Evolutionary conservation across 2,113 vertebrate species (phyloP), one percentile per base, ranked within the genome.

Genomic region (Limanda limanda): DNA sequence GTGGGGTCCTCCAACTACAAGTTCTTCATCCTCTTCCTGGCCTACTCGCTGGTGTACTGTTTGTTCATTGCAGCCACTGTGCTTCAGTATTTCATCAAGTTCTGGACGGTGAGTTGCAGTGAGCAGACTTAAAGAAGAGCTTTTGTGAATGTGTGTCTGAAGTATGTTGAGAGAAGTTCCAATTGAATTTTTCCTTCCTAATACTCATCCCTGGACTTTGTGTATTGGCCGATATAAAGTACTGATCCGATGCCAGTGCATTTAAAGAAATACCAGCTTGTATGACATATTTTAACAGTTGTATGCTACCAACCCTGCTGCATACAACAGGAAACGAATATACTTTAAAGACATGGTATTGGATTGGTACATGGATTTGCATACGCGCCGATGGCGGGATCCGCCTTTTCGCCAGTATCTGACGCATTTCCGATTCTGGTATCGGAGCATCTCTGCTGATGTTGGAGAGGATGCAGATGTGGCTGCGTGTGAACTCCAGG

Each of bases 11-110:
- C 93, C 82, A 95, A 95, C 86, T 94, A 95, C 87, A 95, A 95
- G 86, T 95, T 93, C 40, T 94, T 95, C 94, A 95, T 99, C 92
- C 96, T 98, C 68, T 99, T 99, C 93, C 94, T 99, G 93, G 94
- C 96, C 71, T 98, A 98, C 93, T 97, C 97, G 78, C 94, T 98
- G 90, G 90, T 98, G 84, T 99, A 98, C 92, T 99, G 97, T 92
- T 89, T 98, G 83, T 98, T 98, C 86, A 97, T 98, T 86, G 95
- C 97, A 51, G 89, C 95, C 91, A 97, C 97, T 14, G 97, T 98
- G 76, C 94, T 99, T 85, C 96, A 98, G 76, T 99, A 98, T 94
- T 99, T 99, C 93, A 97, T 99, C 88, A 96, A 96, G 90, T 98
- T 98, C 94, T 98, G 97, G 97, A 98, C 96, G 86, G 97, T 99